These are phyloP conservation scores for Wiebesia pumilae DNA, from an alignment of 1,140 invertebrate genomes.

Conservation along the genomic window DNA sequence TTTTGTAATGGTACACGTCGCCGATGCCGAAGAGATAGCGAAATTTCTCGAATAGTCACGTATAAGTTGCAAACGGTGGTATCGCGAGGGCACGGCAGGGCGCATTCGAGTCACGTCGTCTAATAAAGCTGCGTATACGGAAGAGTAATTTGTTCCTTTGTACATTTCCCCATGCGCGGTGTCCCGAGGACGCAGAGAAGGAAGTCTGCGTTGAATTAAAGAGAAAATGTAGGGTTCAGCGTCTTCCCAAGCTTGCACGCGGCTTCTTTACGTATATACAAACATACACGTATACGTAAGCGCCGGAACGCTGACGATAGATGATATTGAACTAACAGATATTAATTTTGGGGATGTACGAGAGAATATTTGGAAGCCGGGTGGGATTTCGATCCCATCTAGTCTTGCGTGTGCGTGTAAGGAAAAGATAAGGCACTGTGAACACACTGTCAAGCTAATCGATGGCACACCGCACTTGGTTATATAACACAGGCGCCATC, in stretches of 20 bases:
- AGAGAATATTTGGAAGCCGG: conserved; percentile 67
- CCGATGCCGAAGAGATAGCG: conserved; percentile 43
- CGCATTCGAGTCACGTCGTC: conserved; percentile 53
- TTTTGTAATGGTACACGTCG: conserved; percentile 40
- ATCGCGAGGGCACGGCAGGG: not conserved
- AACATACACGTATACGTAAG: conserved; percentile 6
- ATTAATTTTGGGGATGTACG: conserved; percentile 72
- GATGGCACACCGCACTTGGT: conserved; percentile 60
- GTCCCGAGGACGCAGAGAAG: conserved; percentile 3
- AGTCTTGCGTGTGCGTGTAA: conserved; percentile 61
- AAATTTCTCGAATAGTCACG: conserved; percentile 45
- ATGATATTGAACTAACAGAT: conserved; percentile 72
- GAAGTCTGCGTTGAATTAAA: not conserved
- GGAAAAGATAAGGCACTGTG: conserved; percentile 71
- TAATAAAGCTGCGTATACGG: conserved; percentile 60
- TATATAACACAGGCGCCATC: conserved; percentile 52
- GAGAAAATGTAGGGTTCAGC: not conserved
- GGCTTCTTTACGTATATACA: not conserved
- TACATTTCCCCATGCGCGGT: conserved; percentile 45
- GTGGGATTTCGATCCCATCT: conserved; percentile 65
- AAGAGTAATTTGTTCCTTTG: conserved; percentile 56
- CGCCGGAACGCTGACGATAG: conserved; percentile 58
- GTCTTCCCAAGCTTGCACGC: not conserved
- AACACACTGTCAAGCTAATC: conserved; percentile 61
- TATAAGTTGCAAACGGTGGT: conserved; percentile 36